Evolutionary conservation across 2,888 invertebrate species (phyloP).

Genomic region (Laothoe populi): DNA sequence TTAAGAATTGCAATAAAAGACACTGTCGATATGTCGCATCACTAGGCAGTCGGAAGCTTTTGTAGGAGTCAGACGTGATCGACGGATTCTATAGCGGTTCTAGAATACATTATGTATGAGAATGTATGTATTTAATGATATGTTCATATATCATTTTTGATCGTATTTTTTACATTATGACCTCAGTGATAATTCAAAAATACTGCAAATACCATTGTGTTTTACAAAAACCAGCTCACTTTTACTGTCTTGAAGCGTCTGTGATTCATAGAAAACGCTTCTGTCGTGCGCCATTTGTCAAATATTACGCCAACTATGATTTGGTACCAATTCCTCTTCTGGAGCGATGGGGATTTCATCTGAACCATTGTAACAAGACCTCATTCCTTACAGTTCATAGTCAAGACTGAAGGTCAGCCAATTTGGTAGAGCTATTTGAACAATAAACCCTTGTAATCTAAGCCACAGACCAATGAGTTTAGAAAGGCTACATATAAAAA

Average conservation of each 20-base stretch:
- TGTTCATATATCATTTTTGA: too few relatives aligned
- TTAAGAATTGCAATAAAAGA: too few relatives aligned
- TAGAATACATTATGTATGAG: too few relatives aligned
- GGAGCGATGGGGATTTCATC: not conserved
- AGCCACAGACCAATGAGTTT: not conserved
- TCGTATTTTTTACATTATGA: too few relatives aligned
- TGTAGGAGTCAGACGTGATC: too few relatives aligned
- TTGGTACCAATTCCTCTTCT: not conserved
- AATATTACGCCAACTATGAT: slow-evolving; percentile 20
- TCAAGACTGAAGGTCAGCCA: not conserved
- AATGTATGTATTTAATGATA: too few relatives aligned
- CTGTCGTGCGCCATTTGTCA: not conserved
- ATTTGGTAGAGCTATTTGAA: slow-evolving; percentile 6
- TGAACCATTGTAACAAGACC: not conserved
- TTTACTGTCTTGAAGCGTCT: not conserved
- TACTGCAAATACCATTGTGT: too few relatives aligned
- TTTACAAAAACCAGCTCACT: not conserved
- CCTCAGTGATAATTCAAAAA: too few relatives aligned
- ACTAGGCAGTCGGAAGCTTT: too few relatives aligned
- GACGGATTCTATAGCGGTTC: too few relatives aligned
- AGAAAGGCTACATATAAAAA: not conserved
- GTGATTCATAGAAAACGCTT: not conserved
- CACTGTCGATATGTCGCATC: too few relatives aligned
- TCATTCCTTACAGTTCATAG: too few relatives aligned
- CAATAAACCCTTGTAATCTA: not conserved